Percentiles rank a stretch among this genome's conserved stretches.
These are phyloP conservation scores for Gerris lacustris DNA, from an alignment of 2,888 invertebrate genomes.

Conservation along the genomic window DNA sequence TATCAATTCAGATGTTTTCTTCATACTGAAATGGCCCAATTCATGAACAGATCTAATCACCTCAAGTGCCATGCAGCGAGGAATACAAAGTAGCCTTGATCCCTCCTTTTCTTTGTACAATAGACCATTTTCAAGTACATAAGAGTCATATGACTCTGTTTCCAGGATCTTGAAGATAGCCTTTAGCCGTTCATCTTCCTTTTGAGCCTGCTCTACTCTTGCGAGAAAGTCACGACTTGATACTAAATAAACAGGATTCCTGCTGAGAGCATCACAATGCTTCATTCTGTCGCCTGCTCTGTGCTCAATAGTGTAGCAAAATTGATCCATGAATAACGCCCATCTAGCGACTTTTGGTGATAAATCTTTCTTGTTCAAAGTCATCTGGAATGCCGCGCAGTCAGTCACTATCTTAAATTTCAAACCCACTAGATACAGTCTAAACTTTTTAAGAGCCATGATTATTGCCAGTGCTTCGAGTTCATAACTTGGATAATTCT, in stretches of 20 bases:
- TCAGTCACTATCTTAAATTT: constrained; percentile 6
- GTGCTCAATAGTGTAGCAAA: constrained; percentile 9
- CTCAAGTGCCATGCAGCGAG: too few relatives aligned
- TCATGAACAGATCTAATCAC: too few relatives aligned
- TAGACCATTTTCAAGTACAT: background rate
- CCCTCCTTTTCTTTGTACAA: too few relatives aligned
- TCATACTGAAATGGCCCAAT: too few relatives aligned
- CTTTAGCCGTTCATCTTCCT: background rate
- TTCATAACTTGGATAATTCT: constrained; percentile 10
- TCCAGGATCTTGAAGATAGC: background rate
- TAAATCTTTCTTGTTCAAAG: constrained; percentile 8
- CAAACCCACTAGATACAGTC: constrained; percentile 5
- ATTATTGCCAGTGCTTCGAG: constrained; percentile 8
- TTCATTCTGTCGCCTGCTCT: constrained; percentile 8
- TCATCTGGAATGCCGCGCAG: background rate
- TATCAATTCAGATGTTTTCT: too few relatives aligned
- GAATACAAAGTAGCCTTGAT: too few relatives aligned
- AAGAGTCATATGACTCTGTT: background rate
- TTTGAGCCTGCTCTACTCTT: background rate
- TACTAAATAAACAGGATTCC: background rate
- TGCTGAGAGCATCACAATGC: constrained; percentile 11
- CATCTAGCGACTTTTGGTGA: constrained; percentile 4
- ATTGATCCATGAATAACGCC: background rate
- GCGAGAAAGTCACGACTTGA: too few relatives aligned
- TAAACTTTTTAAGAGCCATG: constrained; percentile 6